Base-by-base conservation (phyloP, 2,113 vertebrate species). In the Pelusios castaneus region DNA sequence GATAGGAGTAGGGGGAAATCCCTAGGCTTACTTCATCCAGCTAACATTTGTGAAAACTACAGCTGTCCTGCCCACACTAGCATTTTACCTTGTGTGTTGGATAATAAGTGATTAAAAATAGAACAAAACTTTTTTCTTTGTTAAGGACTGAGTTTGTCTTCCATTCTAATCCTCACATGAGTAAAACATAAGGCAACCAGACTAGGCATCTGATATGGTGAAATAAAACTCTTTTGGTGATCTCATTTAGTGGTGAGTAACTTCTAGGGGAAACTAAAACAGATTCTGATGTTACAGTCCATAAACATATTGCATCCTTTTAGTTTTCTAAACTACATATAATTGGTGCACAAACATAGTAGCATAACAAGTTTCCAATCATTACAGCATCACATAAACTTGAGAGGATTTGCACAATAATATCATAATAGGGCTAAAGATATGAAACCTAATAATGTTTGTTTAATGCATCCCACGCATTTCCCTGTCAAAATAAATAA, bases 11-110 rank as follows among this genome's bases (percentile, higher is more conserved):
- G 4, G 17, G 63, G 8, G n/a, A n/a, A 4, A 67, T 67, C 63
- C 63, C 63, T 67, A 67, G 6, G 34, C 34, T 67, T 34, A 67
- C 34, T 8, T 67, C 17, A 67, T 10, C 63, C 34, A 38, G 17
- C 63, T 67, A 67, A 67, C 63, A 22, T 67, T 67, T n/a, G 19
- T n/a, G 19, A 67, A 67, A 67, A n/a, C 63, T n/a, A 67, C 63
- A 67, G 9, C 8, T 9, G 17, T 38, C 63, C n/a, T 38, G 17
- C n/a, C 17, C 17, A 27, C 19, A 21, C 34, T 67, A 67, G 21
- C 34, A 38, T 67, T 67, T 67, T 67, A 27, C 89, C 93, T 91
- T 14, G n/a, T 95, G 95, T 94, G 96, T 89, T 60, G 63, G 84
- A 85, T 80, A 47, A 70, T 2, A 21, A 51, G 76, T 90, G 85